These are phyloP conservation scores for Latheticus oryzae DNA, from an alignment of 2,888 invertebrate species.

Conservation along the genomic window DNA sequence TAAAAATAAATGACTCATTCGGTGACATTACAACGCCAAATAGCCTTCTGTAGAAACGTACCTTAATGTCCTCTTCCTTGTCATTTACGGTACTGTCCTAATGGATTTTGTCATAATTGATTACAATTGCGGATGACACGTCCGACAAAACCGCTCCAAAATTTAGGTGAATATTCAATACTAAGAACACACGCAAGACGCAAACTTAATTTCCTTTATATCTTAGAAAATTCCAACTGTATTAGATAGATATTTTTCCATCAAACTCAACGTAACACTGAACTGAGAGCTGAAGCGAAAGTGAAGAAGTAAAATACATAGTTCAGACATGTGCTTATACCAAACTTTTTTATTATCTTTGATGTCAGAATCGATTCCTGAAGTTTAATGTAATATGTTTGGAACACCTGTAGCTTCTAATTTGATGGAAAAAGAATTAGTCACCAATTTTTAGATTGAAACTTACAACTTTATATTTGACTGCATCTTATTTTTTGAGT, in stretches of 20 bases:
- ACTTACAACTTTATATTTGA: no score
- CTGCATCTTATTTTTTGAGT: no score
- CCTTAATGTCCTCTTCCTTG: conserved; percentile 27
- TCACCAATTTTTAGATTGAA: conserved; percentile 7
- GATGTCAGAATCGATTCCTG: conserved; percentile 7
- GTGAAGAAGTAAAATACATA: not conserved
- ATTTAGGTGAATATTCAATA: conserved; percentile 11
- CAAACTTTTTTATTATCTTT: conserved; percentile 11
- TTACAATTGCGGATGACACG: conserved; percentile 2
- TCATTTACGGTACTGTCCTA: conserved; percentile 26
- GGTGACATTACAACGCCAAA: conserved; percentile 39
- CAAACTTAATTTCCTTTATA: conserved; percentile 8
- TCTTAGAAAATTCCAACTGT: no score
- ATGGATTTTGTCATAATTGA: conserved; percentile 28
- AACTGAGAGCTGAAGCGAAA: no score
- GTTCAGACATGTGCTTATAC: conserved; percentile 5
- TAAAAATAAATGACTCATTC: conserved; percentile 61
- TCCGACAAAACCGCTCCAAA: conserved; percentile 6
- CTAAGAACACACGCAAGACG: conserved; percentile 7
- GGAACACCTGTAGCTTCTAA: conserved; percentile 17
- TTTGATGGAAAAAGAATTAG: conserved; percentile 2
- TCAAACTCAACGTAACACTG: no score
- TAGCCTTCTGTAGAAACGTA: conserved; percentile 36
- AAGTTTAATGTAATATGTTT: conserved; percentile 15
- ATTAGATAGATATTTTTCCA: no score